Conservation (phyloP, 2,888 invertebrate genomes). For the Drosophila paracracens region DNA sequence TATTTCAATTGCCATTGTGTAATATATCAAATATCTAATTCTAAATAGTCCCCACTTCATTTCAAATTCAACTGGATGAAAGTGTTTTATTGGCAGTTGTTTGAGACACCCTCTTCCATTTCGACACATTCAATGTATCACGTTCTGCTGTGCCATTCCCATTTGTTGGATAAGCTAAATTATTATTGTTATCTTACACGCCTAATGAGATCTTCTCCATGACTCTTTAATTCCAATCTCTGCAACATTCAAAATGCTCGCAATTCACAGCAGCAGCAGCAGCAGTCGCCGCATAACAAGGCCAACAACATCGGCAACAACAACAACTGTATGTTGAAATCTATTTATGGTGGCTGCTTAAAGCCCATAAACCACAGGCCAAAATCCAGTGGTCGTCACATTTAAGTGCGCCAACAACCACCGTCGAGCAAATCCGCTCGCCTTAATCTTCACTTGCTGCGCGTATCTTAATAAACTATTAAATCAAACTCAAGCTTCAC, state of each 20-base stretch:
- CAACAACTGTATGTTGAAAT: constrained; percentile 34
- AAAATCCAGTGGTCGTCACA: constrained; percentile 77
- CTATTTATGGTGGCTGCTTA: constrained; percentile 69
- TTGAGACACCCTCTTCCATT: not conserved
- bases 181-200: constrained; percentile 29
- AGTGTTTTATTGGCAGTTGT: not conserved
- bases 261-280: constrained; percentile 21
- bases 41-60: not conserved
- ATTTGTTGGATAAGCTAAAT: constrained; percentile 6
- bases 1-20: not conserved
- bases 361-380: constrained; percentile 77
- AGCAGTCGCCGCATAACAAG: constrained; percentile 9
- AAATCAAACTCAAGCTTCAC: constrained; percentile 78
- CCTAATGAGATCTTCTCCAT: constrained; percentile 21
- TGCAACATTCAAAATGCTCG: constrained; percentile 39
- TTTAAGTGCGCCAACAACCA: constrained; percentile 66
- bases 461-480: constrained; percentile 80
- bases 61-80: not conserved
- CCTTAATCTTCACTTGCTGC: constrained; percentile 76
- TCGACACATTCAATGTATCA: not conserved
- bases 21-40: not conserved
- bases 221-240: constrained; percentile 30
- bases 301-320: constrained; percentile 7
- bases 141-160: not conserved
- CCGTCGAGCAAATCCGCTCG: constrained; percentile 64